Evolutionary conservation across 2,888 invertebrate species (phyloP).

Genomic region (Geotrupes spiniger): DNA sequence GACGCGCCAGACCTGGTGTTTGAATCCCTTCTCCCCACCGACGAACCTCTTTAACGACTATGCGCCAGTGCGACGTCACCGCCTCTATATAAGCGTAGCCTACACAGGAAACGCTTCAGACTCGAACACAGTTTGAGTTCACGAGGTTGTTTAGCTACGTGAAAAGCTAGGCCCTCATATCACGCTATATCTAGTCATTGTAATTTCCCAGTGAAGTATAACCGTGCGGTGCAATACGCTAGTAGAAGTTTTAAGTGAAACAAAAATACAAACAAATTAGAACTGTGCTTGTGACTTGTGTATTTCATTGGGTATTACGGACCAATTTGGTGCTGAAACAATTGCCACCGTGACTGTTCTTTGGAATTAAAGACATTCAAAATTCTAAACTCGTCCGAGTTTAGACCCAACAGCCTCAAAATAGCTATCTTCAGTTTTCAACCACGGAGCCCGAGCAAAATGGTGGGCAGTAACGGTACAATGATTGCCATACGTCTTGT

Average conservation of each 20-base stretch:
- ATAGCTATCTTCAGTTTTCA: slow-evolving; percentile 48
- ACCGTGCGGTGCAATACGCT: neutral
- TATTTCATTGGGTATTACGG: neutral
- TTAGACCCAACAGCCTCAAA: slow-evolving; percentile 40
- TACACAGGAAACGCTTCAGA: slow-evolving; percentile 32
- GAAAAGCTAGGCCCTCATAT: slow-evolving; percentile 37
- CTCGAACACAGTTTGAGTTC: slow-evolving; percentile 21
- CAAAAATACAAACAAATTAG: too few relatives aligned
- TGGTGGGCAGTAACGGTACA: slow-evolving; percentile 84
- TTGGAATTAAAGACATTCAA: neutral
- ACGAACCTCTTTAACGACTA: slow-evolving; percentile 18
- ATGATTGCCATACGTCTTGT: slow-evolving; percentile 88
- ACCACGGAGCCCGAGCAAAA: slow-evolving; percentile 50
- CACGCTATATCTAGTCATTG: slow-evolving; percentile 17
- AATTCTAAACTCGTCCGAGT: slow-evolving; percentile 33
- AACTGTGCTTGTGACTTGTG: neutral
- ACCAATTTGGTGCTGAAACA: neutral
- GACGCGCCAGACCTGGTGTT: slow-evolving; percentile 30
- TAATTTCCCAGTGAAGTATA: slow-evolving; percentile 1
- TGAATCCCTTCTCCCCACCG: slow-evolving; percentile 21
- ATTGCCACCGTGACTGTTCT: neutral
- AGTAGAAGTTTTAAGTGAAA: neutral
- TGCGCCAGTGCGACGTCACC: slow-evolving; percentile 26
- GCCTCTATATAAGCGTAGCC: slow-evolving; percentile 24
- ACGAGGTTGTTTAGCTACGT: slow-evolving; percentile 38